Percentiles rank a stretch among this genome's conserved stretches.
These are phyloP conservation scores for Patiria miniata DNA, from an alignment of 35 echinoderm and acorn worm genomes.

Conservation along the genomic window DNA sequence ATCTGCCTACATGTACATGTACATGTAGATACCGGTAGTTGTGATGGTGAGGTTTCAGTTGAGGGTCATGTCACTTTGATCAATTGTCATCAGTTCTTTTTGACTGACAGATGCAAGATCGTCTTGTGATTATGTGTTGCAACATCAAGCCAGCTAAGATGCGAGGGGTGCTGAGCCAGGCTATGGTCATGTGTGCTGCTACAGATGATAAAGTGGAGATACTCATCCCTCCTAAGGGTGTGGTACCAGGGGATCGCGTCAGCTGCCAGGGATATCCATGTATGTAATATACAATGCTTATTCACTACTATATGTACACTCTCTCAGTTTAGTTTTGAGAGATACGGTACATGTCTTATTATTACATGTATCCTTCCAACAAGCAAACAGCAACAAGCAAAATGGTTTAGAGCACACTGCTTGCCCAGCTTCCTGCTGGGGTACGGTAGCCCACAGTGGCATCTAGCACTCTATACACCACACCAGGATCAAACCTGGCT, in stretches of 20 bases:
- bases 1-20: not conserved
- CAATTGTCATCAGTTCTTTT: not conserved
- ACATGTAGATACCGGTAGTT: too few relatives aligned
- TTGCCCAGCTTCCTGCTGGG: too few relatives aligned
- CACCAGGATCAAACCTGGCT: too few relatives aligned
- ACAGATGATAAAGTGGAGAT: slow-evolving; percentile 87
- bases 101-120: slow-evolving; percentile 98
- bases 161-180: slow-evolving; percentile 92
- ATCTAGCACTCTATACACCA: too few relatives aligned
- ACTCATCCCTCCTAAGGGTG: slow-evolving; percentile 67
- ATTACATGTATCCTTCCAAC: too few relatives aligned
- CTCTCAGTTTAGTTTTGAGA: too few relatives aligned
- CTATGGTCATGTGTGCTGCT: slow-evolving; percentile 98
- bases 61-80: too few relatives aligned
- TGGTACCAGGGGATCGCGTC: slow-evolving; percentile 85
- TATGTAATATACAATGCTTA: slow-evolving; percentile 40
- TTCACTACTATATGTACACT: not conserved
- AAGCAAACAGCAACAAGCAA: too few relatives aligned
- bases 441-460: too few relatives aligned
- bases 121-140: slow-evolving; percentile 86
- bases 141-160: slow-evolving; percentile 97
- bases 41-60: too few relatives aligned
- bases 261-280: slow-evolving; percentile 79
- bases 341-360: too few relatives aligned
- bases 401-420: too few relatives aligned